Conservation (phyloP, 2,888 invertebrate genomes). For the Camptogramma bilineatum region DNA sequence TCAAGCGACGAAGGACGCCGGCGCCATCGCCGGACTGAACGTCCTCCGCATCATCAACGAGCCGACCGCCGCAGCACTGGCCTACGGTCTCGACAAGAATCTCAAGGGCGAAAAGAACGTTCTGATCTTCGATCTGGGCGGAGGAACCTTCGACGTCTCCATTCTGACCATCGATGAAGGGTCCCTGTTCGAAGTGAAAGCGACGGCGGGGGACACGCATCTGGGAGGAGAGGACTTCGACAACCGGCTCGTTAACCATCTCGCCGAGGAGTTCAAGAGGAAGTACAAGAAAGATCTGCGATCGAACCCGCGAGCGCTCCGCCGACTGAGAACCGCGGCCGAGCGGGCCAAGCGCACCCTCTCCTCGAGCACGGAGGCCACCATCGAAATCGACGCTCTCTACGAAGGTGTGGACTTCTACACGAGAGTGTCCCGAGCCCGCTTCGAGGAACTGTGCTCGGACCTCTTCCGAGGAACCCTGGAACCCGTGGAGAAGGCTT, state of each 20-base stretch:
- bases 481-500: conserved; percentile 82
- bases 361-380: conserved; percentile 87
- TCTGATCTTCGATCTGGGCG: conserved; percentile 88
- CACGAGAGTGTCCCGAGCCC: conserved; percentile 86
- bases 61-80: conserved; percentile 92
- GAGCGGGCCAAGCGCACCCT: conserved; percentile 74
- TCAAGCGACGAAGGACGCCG: conserved; percentile 95
- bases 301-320: conserved; percentile 86
- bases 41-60: conserved; percentile 90
- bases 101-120: conserved; percentile 89
- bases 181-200: conserved; percentile 89
- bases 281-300: conserved; percentile 84
- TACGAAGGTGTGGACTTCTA: conserved; percentile 87
- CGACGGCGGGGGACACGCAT: conserved; percentile 91
- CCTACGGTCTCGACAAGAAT: conserved; percentile 90
- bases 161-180: conserved; percentile 93
- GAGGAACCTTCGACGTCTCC: conserved; percentile 95
- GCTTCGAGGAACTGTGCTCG: conserved; percentile 87
- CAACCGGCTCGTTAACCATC: conserved; percentile 86
- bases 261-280: conserved; percentile 87
- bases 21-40: conserved; percentile 57
- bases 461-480: conserved; percentile 88
- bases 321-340: conserved; percentile 89
- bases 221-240: conserved; percentile 89
- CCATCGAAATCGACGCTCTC: conserved; percentile 89